These are phyloP conservation scores for Diogma glabrata DNA, from an alignment of 2,888 invertebrate genomes.

Conservation along the genomic window DNA sequence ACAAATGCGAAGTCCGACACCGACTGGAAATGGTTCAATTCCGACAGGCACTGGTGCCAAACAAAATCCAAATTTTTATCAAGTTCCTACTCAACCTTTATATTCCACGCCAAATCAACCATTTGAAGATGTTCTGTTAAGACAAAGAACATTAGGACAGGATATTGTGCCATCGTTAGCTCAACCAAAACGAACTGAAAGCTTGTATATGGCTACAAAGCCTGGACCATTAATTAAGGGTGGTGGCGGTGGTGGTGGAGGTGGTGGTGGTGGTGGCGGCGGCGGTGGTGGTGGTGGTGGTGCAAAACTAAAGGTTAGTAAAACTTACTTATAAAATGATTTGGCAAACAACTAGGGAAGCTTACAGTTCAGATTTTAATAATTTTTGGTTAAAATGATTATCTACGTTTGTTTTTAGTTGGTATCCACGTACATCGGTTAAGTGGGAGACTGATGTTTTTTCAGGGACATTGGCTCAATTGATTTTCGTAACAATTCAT, in stretches of 20 bases:
- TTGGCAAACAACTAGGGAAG: too few relatives aligned
- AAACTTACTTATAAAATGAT: too few relatives aligned
- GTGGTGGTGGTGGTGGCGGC: conserved; percentile 32
- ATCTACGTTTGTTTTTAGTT: too few relatives aligned
- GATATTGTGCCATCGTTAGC: conserved; percentile 79
- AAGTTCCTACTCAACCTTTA: conserved; percentile 39
- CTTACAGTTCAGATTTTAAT: too few relatives aligned
- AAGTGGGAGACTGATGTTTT: too few relatives aligned
- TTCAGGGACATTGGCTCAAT: too few relatives aligned
- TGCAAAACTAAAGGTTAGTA: conserved; percentile 33
- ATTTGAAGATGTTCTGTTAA: conserved; percentile 71
- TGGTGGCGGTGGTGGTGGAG: conserved; percentile 38
- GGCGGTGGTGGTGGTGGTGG: conserved; percentile 24
- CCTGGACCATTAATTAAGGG: conserved; percentile 40
- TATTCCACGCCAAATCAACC: conserved; percentile 43
- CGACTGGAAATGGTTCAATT: conserved; percentile 53
- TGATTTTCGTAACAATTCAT: too few relatives aligned
- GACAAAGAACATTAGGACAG: conserved; percentile 72
- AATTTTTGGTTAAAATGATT: background rate
- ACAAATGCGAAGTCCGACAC: conserved; percentile 31
- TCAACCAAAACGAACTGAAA: conserved; percentile 85
- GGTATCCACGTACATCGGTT: too few relatives aligned
- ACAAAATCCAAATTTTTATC: conserved; percentile 40
- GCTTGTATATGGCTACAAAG: conserved; percentile 60
- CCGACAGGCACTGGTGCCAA: conserved; percentile 42